Evolutionary conservation across 2,888 invertebrate genomes (phyloP), one percentile per base, ranked within the genome.

Genomic region (Trachelus iudaicus): DNA sequence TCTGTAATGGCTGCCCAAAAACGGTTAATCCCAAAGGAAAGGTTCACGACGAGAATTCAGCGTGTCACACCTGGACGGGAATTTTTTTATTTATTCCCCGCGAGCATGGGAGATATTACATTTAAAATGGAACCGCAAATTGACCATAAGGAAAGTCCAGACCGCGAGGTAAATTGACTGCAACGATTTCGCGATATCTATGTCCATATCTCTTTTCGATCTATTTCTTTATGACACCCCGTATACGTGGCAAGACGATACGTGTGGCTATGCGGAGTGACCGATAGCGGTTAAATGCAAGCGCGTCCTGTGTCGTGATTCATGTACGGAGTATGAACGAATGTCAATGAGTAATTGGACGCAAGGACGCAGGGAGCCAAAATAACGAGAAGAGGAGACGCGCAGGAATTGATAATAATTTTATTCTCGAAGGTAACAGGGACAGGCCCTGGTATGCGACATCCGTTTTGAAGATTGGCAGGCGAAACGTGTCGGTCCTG

Each of bases 231-330:
- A 12, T 9, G 71, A 33, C 71, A 71, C 71, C 71, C 71, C 13
- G 34, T 71, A 34, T 15, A 34, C 71, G 71, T 34, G 71, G 13
- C 71, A 33, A 23, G 13, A 12, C 33, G 71, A 23, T 71, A 23
- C 71, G 71, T 34, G 31, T 9, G 71, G 12, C 71, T 31, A 15
- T 34, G 71, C 11, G 23, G 23, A 56, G 56, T 56, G 56, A 71
- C 83, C 81, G 83, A 83, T 83, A 83, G 80, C 79, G 76, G 81
- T 86, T 84, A 83, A 87, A 87, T 86, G 82, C 76, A 82, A 83
- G 83, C 83, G 85, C 84, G 85, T 85, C 82, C 83, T 82, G 88
- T 86, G 81, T 86, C 84, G 77, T 84, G 85, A 88, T 86, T 86
- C 86, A 85, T 81, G 80, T 71, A 79, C 80, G 81, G 82, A 81